Evolutionary conservation across 2,113 vertebrate genomes (phyloP).

Genomic region (Rhagologus leucostigma): DNA sequence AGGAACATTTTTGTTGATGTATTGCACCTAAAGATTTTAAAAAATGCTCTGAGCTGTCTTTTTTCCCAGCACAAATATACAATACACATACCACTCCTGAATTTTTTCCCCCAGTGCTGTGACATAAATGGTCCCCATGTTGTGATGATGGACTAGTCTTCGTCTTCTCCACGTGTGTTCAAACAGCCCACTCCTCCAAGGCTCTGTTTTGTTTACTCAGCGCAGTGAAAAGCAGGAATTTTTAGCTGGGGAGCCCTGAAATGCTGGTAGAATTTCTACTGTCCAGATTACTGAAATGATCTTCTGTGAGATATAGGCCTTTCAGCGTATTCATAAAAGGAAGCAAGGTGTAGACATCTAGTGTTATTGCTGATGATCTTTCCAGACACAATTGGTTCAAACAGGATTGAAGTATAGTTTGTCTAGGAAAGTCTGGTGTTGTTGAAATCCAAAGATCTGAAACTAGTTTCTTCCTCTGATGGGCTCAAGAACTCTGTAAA

Average conservation of each 20-base stretch:
- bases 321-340: neutral
- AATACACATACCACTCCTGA: neutral
- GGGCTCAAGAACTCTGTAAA: neutral
- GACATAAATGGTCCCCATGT: neutral
- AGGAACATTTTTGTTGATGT: neutral
- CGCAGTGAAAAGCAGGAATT: neutral
- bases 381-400: neutral
- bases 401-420: neutral
- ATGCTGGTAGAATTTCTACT: neutral
- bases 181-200: neutral
- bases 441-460: neutral
- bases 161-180: neutral
- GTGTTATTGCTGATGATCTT: neutral
- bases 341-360: neutral
- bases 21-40: neutral
- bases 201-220: neutral
- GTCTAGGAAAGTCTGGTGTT: neutral
- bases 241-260: neutral
- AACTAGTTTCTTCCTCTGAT: neutral
- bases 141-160: neutral
- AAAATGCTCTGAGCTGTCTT: neutral
- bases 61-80: neutral
- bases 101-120: neutral
- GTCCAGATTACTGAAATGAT: neutral
- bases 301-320: neutral